phyloP scores from a whole-genome alignment of 2,113 vertebrate species.

The Saimiri boliviensis region DNA sequence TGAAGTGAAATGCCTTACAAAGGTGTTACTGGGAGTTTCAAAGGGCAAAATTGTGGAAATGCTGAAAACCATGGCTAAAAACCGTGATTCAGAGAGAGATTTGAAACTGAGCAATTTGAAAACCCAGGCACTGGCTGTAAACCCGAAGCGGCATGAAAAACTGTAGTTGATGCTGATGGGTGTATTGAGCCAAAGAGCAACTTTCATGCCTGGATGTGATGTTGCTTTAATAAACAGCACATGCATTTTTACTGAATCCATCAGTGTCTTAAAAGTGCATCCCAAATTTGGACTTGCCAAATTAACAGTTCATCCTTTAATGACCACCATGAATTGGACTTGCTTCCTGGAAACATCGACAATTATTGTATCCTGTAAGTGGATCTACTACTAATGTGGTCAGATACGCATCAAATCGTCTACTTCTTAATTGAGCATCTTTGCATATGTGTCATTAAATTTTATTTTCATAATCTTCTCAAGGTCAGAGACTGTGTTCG shows the following conservation, averaged over 20 bases:
- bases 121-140: neutral
- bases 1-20: neutral
- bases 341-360: neutral
- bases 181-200: fast-evolving
- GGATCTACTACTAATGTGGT: neutral
- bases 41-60: neutral
- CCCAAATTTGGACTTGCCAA: neutral
- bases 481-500: neutral
- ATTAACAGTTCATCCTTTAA: neutral
- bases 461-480: neutral
- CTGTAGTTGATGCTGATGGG: neutral
- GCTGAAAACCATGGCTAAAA: neutral
- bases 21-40: neutral
- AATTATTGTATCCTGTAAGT: neutral
- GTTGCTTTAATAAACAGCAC: neutral
- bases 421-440: neutral
- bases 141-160: neutral
- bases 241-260: neutral
- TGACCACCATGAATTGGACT: neutral
- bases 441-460: neutral
- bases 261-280: neutral
- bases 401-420: neutral
- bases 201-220: neutral
- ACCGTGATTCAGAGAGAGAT: fast-evolving
- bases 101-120: neutral